Conservation (phyloP, 2,888 invertebrate genomes). For the Crioceris asparagi region DNA sequence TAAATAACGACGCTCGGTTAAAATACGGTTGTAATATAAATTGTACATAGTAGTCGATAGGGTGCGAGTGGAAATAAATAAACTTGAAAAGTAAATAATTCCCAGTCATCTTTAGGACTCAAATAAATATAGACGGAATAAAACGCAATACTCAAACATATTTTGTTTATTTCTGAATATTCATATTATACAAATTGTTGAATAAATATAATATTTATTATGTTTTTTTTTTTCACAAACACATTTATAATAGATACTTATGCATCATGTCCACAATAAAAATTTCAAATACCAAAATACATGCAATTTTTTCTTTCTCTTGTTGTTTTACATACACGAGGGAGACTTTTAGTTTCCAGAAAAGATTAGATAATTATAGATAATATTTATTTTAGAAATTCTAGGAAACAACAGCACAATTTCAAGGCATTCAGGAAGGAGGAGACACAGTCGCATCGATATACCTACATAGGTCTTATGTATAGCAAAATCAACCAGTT, state of each 20-base stretch:
- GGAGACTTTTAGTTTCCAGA: neutral
- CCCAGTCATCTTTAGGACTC: no score
- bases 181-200: slow-evolving; percentile 20
- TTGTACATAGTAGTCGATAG: no score
- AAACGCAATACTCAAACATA: neutral
- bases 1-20: no score
- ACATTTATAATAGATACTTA: no score
- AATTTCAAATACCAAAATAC: slow-evolving; percentile 21
- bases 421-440: slow-evolving; percentile 17
- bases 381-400: slow-evolving; percentile 1
- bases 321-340: slow-evolving; percentile 1
- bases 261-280: slow-evolving; percentile 13
- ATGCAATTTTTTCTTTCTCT: slow-evolving; percentile 11
- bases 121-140: neutral
- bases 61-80: no score
- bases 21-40: no score
- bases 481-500: no score
- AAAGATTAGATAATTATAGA: neutral
- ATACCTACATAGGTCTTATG: no score
- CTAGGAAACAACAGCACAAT: slow-evolving; percentile 11
- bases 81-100: no score
- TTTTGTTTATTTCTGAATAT: slow-evolving; percentile 7
- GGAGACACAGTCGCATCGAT: no score
- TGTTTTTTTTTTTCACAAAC: no score
- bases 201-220: slow-evolving; percentile 20